Base-by-base conservation (phyloP, 2,888 invertebrate genomes). In the Sussaba pulchella region DNA sequence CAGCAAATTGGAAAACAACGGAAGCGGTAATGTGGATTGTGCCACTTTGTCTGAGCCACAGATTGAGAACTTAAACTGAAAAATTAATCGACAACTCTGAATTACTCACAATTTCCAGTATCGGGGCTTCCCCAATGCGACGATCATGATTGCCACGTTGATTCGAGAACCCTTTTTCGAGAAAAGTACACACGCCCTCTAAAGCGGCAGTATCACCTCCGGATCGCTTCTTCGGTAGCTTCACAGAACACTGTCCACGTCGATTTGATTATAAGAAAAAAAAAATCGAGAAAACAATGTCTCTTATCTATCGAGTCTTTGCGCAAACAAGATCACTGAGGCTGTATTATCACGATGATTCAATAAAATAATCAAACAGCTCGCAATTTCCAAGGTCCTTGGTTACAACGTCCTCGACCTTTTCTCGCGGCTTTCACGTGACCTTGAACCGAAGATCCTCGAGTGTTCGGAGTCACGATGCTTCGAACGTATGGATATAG, bases 181-280 rank as follows among this genome's bases (percentile, higher is more conserved):
- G 41, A 39, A 54, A 52, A 52, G 36, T 43, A 39, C 43, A 59
- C 50, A 36, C 21, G 31, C 54, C 10, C 21, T 54, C 19, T 39
- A 24, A 57, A 39, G 57, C 47, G 67, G 59, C 41, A 36, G 50
- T 39, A 63, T 31, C 63, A 59, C 73, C 50, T 36, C 50, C 21
- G 52, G 45, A 39, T 63, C 24, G 72, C 26, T 73, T 69, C 10
- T 31, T 69, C 21, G 50, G 59, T 75, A 59, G 59, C 75, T 80
- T 80, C 80, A 80, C 80, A 80, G 75, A 66, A 45, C 80, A 80
- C 80, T 80, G 80, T 80, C 75, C 75, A 80, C 74, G 79, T 79
- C 31, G 73, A 74, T 31, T 45, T n/a, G 14, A 57, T 64, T 24
- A 50, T 12, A 41, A 57, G 61, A 12, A 52, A 36, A 43, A 61